Base-by-base conservation (phyloP, 2,888 invertebrate genomes). In the Nymphalis urticae region DNA sequence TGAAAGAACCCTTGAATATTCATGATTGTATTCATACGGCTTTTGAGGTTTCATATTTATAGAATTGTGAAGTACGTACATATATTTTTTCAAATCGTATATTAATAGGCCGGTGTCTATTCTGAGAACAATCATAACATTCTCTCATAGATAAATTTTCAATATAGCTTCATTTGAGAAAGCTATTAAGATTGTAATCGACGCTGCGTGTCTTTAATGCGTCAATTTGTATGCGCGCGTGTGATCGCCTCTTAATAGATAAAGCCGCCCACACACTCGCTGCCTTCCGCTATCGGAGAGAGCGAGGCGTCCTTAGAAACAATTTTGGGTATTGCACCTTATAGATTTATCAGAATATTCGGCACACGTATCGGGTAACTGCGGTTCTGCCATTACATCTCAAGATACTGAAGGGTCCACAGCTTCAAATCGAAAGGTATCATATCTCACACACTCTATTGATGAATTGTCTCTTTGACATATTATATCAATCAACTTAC, bases 221-320 rank as follows among this genome's bases (percentile, higher is more conserved):
- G 79, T 82, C 88, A 81, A 88, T 89, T 87, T 85, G 86, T 88
- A 89, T 88, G 88, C 89, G 84, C 80, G 81, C 83, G 84, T 84
- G 85, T 84, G 88, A 83, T 81, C 83, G 75, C 79, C 76, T 75
- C 83, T 72, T 80, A 79, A 81, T 78, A 83, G 85, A 85, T 84
- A 85, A 82, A 79, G 80, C 82, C 82, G 80, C 84, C 83, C 77
- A 81, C 82, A 78, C 84, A 75, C 76, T 75, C 62, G 69, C 69
- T 62, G 72, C 74, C 61, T 50, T 36, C 58, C 50, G 60, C 62
- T 48, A 59, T 24, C 59, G 51, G 21, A 58, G 27, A 48, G 16
- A 32, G 19, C 27, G 47, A 48, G 54, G 56, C 36, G n/a, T 32
- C 27, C 32, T 32, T 56, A 8, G 16, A n/a, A 70, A 73, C 58